phyloP scores from a whole-genome alignment of 2,113 vertebrate species.

The Saguinus imperator region DNA sequence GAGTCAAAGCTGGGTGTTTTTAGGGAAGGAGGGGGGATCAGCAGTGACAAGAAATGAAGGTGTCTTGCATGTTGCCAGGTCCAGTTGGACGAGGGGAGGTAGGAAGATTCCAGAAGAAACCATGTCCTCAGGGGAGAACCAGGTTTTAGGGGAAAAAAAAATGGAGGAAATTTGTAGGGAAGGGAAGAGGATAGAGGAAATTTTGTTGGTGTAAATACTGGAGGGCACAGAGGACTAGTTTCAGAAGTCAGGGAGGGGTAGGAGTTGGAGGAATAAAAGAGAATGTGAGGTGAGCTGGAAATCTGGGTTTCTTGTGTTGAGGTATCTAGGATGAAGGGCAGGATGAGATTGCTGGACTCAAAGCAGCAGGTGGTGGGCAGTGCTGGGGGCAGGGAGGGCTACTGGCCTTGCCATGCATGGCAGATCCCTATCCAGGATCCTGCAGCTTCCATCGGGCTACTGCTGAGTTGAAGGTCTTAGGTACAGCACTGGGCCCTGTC shows the following conservation, averaged over 20 bases:
- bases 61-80: neutral
- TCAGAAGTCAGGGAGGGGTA: neutral
- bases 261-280: neutral
- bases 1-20: neutral
- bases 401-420: neutral
- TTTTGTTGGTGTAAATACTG: neutral
- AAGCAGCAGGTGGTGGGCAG: neutral
- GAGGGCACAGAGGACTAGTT: neutral
- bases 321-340: neutral
- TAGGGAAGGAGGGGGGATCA: neutral
- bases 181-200: neutral
- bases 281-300: neutral
- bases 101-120: neutral
- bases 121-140: neutral
- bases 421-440: accelerated
- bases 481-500: neutral
- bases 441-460: neutral
- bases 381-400: neutral
- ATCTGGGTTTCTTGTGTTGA: neutral
- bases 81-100: neutral
- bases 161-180: neutral
- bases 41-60: neutral
- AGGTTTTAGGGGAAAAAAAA: neutral
- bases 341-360: neutral
- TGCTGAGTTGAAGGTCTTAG: neutral